phyloP scores from a whole-genome alignment of 2,888 invertebrate genomes.

The Blomia tropicalis region DNA sequence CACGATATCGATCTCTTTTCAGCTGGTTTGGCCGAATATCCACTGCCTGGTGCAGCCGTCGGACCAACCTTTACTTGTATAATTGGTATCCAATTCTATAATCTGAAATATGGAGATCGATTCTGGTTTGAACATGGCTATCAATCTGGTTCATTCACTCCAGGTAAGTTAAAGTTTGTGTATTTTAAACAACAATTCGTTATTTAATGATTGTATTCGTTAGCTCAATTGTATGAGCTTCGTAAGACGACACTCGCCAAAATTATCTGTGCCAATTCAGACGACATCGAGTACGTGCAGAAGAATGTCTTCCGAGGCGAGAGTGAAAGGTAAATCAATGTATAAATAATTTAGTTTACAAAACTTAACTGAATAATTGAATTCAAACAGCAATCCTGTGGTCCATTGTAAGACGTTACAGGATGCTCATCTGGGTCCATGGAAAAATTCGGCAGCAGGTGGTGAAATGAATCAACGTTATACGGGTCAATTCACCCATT shows the following conservation, averaged over 20 bases:
- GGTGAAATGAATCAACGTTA: constrained; percentile 1
- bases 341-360: too few relatives aligned
- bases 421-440: constrained; percentile 59
- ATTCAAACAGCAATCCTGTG: constrained; percentile 52
- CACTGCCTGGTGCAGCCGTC: constrained; percentile 67
- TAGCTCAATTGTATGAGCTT: constrained; percentile 29
- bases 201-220: constrained; percentile 33
- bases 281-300: constrained; percentile 31
- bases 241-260: constrained; percentile 29
- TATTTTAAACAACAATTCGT: background rate
- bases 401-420: constrained; percentile 69
- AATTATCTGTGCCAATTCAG: constrained; percentile 30
- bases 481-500: background rate
- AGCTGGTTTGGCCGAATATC: constrained; percentile 68
- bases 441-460: constrained; percentile 41
- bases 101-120: constrained; percentile 76
- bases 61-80: constrained; percentile 88
- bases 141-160: constrained; percentile 28
- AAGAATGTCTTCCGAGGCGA: constrained; percentile 29
- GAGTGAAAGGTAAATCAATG: constrained; percentile 26
- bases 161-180: constrained; percentile 23
- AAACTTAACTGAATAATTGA: background rate
- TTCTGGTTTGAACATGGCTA: constrained; percentile 56
- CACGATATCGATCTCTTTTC: constrained; percentile 90
- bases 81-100: constrained; percentile 82